These are phyloP conservation scores for Trogon melanurus DNA, from an alignment of 2,113 vertebrate genomes.

Conservation along the genomic window DNA sequence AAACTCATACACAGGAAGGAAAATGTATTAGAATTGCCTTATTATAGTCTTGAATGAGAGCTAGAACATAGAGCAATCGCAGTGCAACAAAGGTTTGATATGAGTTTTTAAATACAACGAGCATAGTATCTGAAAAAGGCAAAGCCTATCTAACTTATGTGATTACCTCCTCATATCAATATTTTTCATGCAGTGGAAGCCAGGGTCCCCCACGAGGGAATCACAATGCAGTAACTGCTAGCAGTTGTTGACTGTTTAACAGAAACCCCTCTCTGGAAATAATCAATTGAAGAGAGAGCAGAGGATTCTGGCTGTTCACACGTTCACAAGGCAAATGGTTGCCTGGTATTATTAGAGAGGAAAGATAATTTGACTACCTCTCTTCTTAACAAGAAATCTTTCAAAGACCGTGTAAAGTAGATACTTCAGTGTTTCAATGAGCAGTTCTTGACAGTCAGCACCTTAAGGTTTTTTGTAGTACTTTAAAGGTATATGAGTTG, in stretches of 20 bases:
- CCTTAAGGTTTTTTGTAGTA: not conserved
- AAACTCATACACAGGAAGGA: not conserved
- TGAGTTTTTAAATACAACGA: not conserved
- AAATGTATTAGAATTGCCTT: not conserved
- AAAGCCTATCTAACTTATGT: not conserved
- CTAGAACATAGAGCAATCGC: rapidly evolving
- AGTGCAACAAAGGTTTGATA: not conserved
- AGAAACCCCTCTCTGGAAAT: constrained; percentile 17
- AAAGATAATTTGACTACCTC: not conserved
- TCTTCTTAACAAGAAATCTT: not conserved
- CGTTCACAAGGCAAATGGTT: not conserved
- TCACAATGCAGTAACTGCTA: not conserved
- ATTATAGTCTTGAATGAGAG: not conserved
- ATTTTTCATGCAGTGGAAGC: not conserved
- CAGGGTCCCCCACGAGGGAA: not conserved
- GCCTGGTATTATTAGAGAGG: not conserved
- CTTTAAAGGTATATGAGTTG: not conserved
- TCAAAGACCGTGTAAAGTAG: not conserved
- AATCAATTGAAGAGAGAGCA: not conserved
- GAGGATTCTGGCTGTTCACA: not conserved
- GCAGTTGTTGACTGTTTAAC: not conserved
- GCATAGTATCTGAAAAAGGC: not conserved
- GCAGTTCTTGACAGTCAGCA: not conserved
- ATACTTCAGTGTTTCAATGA: not conserved
- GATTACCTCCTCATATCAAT: not conserved